These are phyloP conservation scores for Lordiphosa clarofinis DNA, from an alignment of 1,140 invertebrate genomes.

Conservation along the genomic window DNA sequence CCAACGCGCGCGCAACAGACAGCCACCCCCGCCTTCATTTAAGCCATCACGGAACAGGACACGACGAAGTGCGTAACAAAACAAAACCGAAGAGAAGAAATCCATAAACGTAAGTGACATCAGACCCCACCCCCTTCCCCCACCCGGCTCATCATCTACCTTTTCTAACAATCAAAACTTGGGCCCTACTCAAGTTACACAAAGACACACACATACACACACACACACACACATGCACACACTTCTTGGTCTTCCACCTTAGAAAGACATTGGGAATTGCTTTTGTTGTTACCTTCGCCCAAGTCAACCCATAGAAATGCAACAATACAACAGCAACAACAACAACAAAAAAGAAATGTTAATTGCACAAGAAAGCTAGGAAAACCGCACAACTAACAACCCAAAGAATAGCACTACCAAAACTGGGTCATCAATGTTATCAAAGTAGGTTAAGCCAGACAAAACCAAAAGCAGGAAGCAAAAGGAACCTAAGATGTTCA, in stretches of 20 bases:
- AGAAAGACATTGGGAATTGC: conserved; percentile 68
- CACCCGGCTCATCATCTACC: conserved; percentile 1
- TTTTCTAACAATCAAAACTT: conserved; percentile 45
- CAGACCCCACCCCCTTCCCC: not conserved
- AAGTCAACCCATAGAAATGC: conserved; percentile 65
- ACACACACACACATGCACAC: conserved; percentile 46
- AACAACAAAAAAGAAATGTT: conserved; percentile 41
- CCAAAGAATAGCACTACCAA: conserved; percentile 4
- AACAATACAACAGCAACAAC: conserved; percentile 20
- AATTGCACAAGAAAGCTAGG: conserved; percentile 52
- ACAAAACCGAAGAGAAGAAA: conserved; percentile 14
- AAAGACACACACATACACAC: not conserved
- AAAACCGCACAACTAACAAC: conserved; percentile 26
- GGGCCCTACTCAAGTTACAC: conserved; percentile 48
- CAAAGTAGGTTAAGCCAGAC: not conserved
- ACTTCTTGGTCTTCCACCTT: conserved; percentile 73
- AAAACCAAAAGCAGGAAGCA: too few species aligned
- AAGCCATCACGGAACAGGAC: not conserved
- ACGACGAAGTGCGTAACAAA: conserved; percentile 13
- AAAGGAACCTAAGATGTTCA: too few species aligned
- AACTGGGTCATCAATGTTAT: conserved; percentile 8
- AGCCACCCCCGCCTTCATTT: not conserved
- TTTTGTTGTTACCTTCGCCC: conserved; percentile 37
- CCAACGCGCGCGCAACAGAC: not conserved
- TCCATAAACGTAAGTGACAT: conserved; percentile 29